These are phyloP conservation scores for Drosophila burlai DNA, from an alignment of 1,140 invertebrate species.

Conservation along the genomic window DNA sequence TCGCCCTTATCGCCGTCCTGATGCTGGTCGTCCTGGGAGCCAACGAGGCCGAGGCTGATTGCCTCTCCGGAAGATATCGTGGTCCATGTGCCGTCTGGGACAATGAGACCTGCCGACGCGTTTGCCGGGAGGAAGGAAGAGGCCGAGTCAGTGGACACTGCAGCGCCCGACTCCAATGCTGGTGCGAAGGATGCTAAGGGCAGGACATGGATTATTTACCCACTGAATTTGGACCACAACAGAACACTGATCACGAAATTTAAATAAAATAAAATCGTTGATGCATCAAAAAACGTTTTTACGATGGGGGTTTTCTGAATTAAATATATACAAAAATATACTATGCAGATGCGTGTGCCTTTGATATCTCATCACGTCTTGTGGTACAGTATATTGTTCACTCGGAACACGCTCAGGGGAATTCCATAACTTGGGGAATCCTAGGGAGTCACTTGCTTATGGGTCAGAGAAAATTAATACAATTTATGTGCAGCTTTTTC, in stretches of 20 bases:
- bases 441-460: neutral
- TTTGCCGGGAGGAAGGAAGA: conserved; percentile 18
- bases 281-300: neutral
- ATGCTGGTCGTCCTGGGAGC: conserved; percentile 19
- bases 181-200: conserved; percentile 24
- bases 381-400: neutral
- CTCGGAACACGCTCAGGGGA: neutral
- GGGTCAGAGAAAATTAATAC: neutral
- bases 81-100: conserved; percentile 12
- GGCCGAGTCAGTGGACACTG: conserved; percentile 20
- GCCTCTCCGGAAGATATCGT: conserved; percentile 17
- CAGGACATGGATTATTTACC: too few relatives aligned
- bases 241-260: too few relatives aligned
- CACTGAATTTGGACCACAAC: neutral
- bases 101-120: conserved; percentile 13
- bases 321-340: neutral
- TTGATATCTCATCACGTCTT: neutral
- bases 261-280: neutral
- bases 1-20: conserved; percentile 7
- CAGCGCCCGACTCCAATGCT: conserved; percentile 10
- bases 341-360: neutral
- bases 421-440: neutral
- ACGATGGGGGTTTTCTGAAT: neutral
- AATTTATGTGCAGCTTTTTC: neutral
- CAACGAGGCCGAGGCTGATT: conserved; percentile 13